phyloP scores from a whole-genome alignment of 2,888 invertebrate genomes.

The Lithodes maja region DNA sequence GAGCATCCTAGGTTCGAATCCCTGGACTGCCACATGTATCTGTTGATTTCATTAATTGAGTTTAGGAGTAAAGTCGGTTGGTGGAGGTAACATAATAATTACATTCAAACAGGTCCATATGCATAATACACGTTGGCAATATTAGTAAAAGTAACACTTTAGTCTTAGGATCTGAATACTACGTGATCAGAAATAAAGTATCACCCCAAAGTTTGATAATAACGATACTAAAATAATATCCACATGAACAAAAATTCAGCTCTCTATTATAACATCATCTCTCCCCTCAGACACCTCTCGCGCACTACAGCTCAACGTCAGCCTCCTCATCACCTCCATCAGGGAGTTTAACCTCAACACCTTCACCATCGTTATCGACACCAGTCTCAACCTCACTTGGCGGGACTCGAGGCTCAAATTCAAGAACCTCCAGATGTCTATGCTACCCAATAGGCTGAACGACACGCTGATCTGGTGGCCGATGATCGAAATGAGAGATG shows the following conservation, averaged over 20 bases:
- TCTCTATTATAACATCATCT: background rate
- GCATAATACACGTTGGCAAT: too few species aligned
- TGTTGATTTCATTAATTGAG: too few species aligned
- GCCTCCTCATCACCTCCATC: slow-evolving; percentile 39
- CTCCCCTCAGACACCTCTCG: background rate
- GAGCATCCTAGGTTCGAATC: too few species aligned
- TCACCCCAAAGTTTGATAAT: too few species aligned
- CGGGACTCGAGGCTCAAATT: slow-evolving; percentile 9
- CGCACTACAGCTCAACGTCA: slow-evolving; percentile 5
- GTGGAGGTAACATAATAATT: too few species aligned
- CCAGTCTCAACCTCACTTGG: background rate
- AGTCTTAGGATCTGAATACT: too few species aligned
- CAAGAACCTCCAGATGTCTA: slow-evolving; percentile 3
- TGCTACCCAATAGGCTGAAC: background rate
- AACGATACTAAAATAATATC: too few species aligned
- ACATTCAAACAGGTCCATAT: too few species aligned
- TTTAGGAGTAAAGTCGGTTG: too few species aligned
- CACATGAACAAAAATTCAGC: background rate
- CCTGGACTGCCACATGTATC: too few species aligned
- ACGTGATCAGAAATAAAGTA: too few species aligned
- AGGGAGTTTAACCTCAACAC: slow-evolving; percentile 37
- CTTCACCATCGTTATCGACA: slow-evolving; percentile 34
- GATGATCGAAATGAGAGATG: background rate
- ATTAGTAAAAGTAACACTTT: too few species aligned
- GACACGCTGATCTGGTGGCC: background rate